Evolutionary conservation across 2,888 invertebrate genomes (phyloP).

Genomic region (Mactromeris polynyma): DNA sequence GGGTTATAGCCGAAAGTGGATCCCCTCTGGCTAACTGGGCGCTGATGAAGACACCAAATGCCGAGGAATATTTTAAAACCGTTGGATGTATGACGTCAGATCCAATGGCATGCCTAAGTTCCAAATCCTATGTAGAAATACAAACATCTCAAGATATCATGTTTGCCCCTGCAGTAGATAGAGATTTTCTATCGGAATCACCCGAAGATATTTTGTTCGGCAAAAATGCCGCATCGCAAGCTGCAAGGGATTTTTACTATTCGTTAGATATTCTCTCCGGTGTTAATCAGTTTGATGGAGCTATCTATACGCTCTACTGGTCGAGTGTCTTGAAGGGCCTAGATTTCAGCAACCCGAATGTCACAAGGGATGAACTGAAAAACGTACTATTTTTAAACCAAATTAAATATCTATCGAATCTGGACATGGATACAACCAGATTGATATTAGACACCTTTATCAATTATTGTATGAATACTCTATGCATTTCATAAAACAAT

Average conservation of each 20-base stretch:
- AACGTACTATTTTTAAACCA: neutral
- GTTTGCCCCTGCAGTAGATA: slow-evolving; percentile 96
- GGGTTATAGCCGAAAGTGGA: slow-evolving; percentile 77
- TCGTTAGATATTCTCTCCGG: neutral
- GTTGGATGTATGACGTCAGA: slow-evolving; percentile 60
- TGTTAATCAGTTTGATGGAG: slow-evolving; percentile 54
- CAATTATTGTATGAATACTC: too few species aligned
- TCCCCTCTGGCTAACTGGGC: slow-evolving; percentile 50
- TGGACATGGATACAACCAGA: neutral
- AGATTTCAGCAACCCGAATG: neutral
- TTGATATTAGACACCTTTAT: neutral
- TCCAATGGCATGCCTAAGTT: slow-evolving; percentile 67
- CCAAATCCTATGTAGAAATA: slow-evolving; percentile 45
- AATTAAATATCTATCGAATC: slow-evolving; percentile 8
- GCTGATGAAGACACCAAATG: slow-evolving; percentile 53
- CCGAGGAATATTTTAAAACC: slow-evolving; percentile 89
- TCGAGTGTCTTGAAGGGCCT: neutral
- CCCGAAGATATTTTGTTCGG: slow-evolving; percentile 92
- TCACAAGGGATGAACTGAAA: slow-evolving; percentile 26
- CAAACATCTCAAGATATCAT: slow-evolving; percentile 87
- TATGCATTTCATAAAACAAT: too few species aligned
- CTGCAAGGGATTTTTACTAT: neutral
- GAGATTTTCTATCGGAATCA: slow-evolving; percentile 94
- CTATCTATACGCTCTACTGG: neutral
- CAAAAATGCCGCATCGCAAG: neutral